phyloP scores from a whole-genome alignment of 1,140 invertebrate genomes.

The Calliphora vicina region DNA sequence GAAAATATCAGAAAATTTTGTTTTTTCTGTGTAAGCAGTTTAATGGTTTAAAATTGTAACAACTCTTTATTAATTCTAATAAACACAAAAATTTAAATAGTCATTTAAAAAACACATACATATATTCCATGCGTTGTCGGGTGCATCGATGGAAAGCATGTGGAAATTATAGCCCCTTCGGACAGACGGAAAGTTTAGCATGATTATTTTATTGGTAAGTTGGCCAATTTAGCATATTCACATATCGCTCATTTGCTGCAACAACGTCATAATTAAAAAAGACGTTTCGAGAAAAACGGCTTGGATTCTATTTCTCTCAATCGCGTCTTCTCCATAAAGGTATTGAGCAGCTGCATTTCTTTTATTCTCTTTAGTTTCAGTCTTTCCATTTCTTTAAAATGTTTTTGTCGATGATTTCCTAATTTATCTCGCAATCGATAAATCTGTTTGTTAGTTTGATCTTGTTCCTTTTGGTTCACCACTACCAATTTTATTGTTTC shows the following conservation, averaged over 20 bases:
- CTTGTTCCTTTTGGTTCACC: background rate
- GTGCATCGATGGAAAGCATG: background rate
- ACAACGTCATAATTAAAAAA: no score
- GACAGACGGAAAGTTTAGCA: background rate
- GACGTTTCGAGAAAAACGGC: no score
- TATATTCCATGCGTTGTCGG: background rate
- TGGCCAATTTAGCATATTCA: background rate
- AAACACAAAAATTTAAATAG: no score
- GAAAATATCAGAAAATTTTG: no score
- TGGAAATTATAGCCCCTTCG: background rate
- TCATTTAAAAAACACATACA: no score
- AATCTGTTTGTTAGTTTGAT: background rate
- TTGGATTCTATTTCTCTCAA: background rate
- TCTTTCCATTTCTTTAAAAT: background rate
- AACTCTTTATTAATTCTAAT: no score
- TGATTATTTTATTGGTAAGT: conserved; percentile 4
- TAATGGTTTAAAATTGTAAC: no score
- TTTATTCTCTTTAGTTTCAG: background rate
- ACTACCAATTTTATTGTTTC: background rate
- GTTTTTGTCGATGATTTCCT: background rate
- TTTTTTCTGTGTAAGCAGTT: no score
- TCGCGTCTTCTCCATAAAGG: background rate
- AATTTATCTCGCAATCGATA: background rate
- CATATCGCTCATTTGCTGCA: no score
- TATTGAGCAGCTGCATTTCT: background rate